Evolutionary conservation across 2,113 vertebrate species (phyloP), one percentile per base, ranked within the genome.

Genomic region (Clarias macrocephalus): DNA sequence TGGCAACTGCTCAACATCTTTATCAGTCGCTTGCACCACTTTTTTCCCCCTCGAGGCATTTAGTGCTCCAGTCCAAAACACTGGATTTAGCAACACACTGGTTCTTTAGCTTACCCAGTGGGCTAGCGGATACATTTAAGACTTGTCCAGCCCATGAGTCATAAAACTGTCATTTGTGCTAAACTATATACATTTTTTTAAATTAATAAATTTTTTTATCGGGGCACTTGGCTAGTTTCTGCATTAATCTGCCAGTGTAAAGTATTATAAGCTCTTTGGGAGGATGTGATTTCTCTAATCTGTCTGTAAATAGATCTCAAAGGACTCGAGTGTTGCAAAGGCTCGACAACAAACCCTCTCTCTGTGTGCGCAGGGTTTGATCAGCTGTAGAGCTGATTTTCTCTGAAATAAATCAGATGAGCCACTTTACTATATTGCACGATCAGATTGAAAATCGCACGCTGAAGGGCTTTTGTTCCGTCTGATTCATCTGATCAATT

Each of bases 261-360:
- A 9, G 18, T 75, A 80, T 33, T 33, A 80, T 30, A 60, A 56
- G 57, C 80, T 60, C 79, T 60, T 30, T 33, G 57, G 56, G 56
- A 59, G 56, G 16, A 60, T 19, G 54, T 21, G 19, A 23, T 37
- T 37, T 62, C 28, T 80, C 80, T 81, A 81, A 62, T 62, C 80
- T 62, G 57, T 62, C 80, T 62, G 30, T 18, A 81, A 81, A 81
- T 62, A 81, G 75, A 77, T 77, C 75, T 77, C 75, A 0, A 23
- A 28, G 75, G 75, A 77, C 48, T n/a, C 0, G 10, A 30, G 59
- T 8, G 59, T 4, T 42, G 33, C 63, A 59, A 37, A 60, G 63
- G 59, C 30, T 77, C n/a, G 25, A 62, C 57, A 12, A 21, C 30
- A 81, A 81, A 81, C 80, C 3, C 75, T 15, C 23, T 10, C 23